Base-by-base conservation (phyloP, 1,140 invertebrate species). In the Tetramorium simillimum region DNA sequence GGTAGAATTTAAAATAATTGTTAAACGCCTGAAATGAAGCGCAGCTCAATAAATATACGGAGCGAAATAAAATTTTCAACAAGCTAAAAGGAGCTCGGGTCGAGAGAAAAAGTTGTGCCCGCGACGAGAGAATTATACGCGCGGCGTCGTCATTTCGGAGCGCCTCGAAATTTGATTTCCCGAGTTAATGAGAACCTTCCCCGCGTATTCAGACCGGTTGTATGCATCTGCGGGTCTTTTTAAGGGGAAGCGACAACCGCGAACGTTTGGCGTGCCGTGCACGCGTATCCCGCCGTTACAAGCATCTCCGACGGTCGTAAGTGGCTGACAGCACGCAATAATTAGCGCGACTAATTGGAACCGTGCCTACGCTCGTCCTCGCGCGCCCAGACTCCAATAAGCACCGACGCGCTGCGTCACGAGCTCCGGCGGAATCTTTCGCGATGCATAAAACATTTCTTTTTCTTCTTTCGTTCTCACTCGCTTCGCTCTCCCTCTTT, bases 261-360 rank as follows among this genome's bases (percentile, higher is more conserved):
- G 67, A 60, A 65, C 75, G 63, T 75, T 16, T 77, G 33, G 58
- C 60, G 58, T 69, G 78, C 70, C 70, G 49, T 85, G 75, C 77
- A 80, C 67, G 81, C 86, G 73, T 77, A 85, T 73, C n/a, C 53
- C 63, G 77, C 18, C 58, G 70, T 77, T 86, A 87, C 77, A 84
- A 91, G 80, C 84, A 87, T 91, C 87, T 88, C 78, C 86, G 76
- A 14, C 40, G 28, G 88, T 73, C 58, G 82, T 90, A 90, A 90
- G 87, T 90, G 87, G 89, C 80, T 80, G 85, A 87, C 88, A 85
- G 82, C 90, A 86, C 72, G 88, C 86, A 89, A 91, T 89, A 91
- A 91, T 89, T 89, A 91, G 88, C 82, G 88, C 51, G 62, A 72
- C 85, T 91, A 88, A 91, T 91, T 91, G 88, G 88, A 86, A 84